Percentiles rank a stretch among this genome's conserved stretches.
phyloP scores from a whole-genome alignment of 2,113 vertebrate species.

The Colinus virginianus region DNA sequence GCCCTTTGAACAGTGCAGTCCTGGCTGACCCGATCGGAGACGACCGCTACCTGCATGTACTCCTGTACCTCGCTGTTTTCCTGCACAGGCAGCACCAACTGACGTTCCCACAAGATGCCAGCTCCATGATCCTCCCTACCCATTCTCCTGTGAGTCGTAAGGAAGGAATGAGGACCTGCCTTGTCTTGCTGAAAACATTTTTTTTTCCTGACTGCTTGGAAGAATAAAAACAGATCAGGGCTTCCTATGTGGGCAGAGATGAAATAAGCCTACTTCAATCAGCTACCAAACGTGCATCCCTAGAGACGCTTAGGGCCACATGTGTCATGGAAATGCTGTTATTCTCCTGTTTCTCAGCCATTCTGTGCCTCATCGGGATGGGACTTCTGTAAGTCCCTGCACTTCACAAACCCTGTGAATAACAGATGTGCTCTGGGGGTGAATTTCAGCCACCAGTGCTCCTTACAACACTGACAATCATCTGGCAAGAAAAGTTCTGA shows the following conservation, averaged over 20 bases:
- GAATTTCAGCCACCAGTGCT: not conserved
- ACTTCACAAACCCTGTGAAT: not conserved
- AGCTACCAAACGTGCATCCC: not conserved
- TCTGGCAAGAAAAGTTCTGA: not conserved
- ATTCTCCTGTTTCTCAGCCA: not conserved
- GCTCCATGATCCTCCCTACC: not conserved
- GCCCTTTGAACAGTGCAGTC: not conserved
- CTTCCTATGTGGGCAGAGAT: not conserved
- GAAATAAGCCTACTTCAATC: not conserved
- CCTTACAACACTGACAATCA: not conserved
- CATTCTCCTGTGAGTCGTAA: not conserved
- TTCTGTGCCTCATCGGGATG: not conserved
- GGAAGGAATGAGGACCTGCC: not conserved
- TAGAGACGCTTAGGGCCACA: not conserved
- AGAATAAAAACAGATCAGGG: not conserved
- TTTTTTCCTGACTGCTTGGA: not conserved
- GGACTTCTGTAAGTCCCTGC: not conserved
- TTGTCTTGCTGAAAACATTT: not conserved
- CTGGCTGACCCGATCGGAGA: not conserved
- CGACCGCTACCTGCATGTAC: not conserved
- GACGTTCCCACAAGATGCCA: not conserved
- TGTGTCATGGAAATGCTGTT: not conserved
- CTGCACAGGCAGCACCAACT: not conserved
- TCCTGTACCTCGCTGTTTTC: not conserved
- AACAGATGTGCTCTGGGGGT: constrained; percentile 21